Evolutionary conservation across 2,888 invertebrate genomes (phyloP), one percentile per base, ranked within the genome.

Genomic region (Caenorhabditis panamensis): DNA sequence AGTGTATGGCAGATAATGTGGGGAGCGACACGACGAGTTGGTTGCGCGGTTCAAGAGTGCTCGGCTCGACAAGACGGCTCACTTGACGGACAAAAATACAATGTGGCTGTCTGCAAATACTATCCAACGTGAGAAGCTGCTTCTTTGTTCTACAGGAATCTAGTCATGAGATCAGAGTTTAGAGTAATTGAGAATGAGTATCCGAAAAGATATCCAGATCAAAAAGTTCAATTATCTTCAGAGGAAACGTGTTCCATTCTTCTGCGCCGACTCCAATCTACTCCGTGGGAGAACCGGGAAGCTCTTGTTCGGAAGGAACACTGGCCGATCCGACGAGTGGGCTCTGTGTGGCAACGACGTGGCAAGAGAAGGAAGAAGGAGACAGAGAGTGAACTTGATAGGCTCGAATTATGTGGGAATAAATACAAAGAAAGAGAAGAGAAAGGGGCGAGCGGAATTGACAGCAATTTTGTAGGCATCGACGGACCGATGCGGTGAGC

Each of bases 61-160:
- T 28, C 67, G 20, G 56, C 79, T 44, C 66, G 78, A 56, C 26
- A 61, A 18, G 72, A 67, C 47, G 69, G 68, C 47, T 69, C 72
- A 61, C 67, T 75, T 61, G 75, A 49, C 47, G 69, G 54, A 44
- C 58, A 64, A 53, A 68, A 68, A 28, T 75, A 61, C 75, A 80
- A 75, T 64, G 67, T 80, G 69, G 75, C 75, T 54, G 75, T 80
- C 54, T 80, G 80, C 67, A 80, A 80, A 80, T 80, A 80, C 69
- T 75, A 68, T 69, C 80, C 80, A 36, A 75, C 69, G 80, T 80
- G 66, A 63, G 68, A 76, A 76, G 20, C 4, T 59, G 1, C 13
- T 22, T 36, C 16, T 28, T 26, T 56, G n/a, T 47, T 54, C 11
- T 51, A n/a, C 31, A 31, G 31, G 31, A 31, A 31, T 31, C 31